A percentile compares a stretch with the other conserved stretches of the same genome.
Evolutionary conservation across 2,888 invertebrate genomes (phyloP).

Genomic region (Eretmocerus hayati): DNA sequence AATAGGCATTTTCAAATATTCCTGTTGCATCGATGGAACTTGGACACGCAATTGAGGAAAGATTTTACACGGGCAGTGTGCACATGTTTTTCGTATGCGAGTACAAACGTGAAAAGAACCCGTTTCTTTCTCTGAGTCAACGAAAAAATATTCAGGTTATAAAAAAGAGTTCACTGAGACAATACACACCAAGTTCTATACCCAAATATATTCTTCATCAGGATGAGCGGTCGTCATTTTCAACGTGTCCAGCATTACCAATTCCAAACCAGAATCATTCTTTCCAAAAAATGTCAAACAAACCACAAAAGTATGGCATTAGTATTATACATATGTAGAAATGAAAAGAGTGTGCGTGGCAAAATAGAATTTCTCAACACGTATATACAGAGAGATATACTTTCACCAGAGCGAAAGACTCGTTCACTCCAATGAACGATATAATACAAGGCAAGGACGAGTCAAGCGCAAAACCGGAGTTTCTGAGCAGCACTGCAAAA

Average conservation of each 20-base stretch:
- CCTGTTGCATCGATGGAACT: too few species aligned
- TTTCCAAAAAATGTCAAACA: too few species aligned
- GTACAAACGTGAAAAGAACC: neutral
- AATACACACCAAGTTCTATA: neutral
- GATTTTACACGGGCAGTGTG: neutral
- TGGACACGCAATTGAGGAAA: neutral
- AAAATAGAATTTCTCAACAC: neutral
- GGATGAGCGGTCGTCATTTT: too few species aligned
- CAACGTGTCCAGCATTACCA: too few species aligned
- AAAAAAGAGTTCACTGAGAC: neutral
- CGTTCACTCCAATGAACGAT: neutral
- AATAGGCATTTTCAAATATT: too few species aligned
- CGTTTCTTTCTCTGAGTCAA: conserved; percentile 6
- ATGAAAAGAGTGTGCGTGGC: neutral
- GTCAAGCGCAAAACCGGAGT: too few species aligned
- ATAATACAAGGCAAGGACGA: too few species aligned
- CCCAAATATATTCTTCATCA: too few species aligned
- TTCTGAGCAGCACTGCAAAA: too few species aligned
- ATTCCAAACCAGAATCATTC: too few species aligned
- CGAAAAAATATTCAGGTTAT: conserved; percentile 7
- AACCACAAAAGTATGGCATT: neutral
- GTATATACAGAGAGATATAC: neutral
- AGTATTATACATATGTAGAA: neutral
- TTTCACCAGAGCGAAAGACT: neutral
- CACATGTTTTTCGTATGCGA: neutral